phyloP scores from a whole-genome alignment of 2,888 invertebrate genomes.

The Morinoia aosen region DNA sequence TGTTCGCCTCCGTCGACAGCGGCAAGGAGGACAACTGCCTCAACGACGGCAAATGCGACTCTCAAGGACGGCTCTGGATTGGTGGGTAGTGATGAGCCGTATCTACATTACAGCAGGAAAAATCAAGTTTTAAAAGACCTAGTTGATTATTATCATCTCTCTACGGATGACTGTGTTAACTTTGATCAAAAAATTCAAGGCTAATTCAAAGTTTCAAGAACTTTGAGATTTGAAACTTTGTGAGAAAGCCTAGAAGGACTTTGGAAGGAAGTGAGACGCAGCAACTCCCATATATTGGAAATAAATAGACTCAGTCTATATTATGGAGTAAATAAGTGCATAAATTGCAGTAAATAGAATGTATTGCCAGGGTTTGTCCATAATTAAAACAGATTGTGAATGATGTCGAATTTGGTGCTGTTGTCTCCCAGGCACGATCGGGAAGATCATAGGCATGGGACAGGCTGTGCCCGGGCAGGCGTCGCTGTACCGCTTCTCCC shows the following conservation, averaged over 20 bases:
- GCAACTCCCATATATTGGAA: background rate
- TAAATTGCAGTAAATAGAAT: background rate
- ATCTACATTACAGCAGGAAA: background rate
- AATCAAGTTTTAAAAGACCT: too few species aligned
- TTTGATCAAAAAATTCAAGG: too few species aligned
- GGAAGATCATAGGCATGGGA: background rate
- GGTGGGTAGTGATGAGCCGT: constrained; percentile 72
- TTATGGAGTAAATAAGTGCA: background rate
- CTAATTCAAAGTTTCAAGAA: too few species aligned
- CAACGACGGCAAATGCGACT: constrained; percentile 87
- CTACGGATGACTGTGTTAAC: too few species aligned
- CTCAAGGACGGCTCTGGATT: constrained; percentile 80
- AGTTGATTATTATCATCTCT: too few species aligned
- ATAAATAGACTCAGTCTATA: background rate
- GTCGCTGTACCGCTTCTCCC: background rate
- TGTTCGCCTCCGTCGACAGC: constrained; percentile 74
- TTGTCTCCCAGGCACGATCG: background rate
- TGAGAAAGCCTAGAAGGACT: background rate
- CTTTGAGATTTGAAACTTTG: background rate
- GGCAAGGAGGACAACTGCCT: constrained; percentile 77
- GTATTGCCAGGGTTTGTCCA: background rate
- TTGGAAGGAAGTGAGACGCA: background rate
- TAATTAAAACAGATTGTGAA: background rate
- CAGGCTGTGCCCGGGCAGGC: background rate
- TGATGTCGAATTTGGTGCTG: background rate